phyloP scores from a whole-genome alignment of 1,140 invertebrate genomes.

The Ceratitis capitata region DNA sequence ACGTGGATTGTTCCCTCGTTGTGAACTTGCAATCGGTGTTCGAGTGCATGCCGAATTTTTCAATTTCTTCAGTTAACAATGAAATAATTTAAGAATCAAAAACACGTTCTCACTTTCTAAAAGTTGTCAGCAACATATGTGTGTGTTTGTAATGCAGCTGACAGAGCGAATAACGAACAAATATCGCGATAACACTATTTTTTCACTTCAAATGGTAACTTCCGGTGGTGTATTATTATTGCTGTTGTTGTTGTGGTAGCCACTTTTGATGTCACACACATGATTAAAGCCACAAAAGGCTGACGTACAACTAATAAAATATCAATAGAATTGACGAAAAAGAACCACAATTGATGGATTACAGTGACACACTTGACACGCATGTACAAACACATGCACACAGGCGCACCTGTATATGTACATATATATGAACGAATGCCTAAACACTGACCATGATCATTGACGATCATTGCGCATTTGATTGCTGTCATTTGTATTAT shows the following conservation, averaged over 20 bases:
- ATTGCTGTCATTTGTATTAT: conserved; percentile 38
- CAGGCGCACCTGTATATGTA: background rate
- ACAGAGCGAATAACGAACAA: background rate
- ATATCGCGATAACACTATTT: background rate
- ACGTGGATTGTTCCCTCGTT: too few species aligned
- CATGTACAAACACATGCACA: background rate
- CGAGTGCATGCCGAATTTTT: too few species aligned
- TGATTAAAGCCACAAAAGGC: background rate
- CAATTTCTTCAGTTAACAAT: too few species aligned
- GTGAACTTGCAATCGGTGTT: too few species aligned
- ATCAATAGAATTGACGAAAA: conserved; percentile 2
- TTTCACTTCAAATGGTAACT: conserved; percentile 17
- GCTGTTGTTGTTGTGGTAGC: background rate
- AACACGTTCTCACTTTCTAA: background rate
- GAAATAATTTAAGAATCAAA: background rate
- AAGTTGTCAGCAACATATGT: background rate
- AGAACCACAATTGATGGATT: conserved; percentile 13
- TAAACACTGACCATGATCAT: background rate
- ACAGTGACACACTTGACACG: background rate
- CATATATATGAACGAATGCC: background rate
- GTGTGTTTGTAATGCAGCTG: background rate
- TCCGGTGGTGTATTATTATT: background rate
- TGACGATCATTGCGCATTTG: conserved; percentile 5
- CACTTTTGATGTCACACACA: background rate
- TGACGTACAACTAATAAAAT: background rate